Conservation (phyloP, 2,113 vertebrate genomes). For the Dryoscopus gambensis region DNA sequence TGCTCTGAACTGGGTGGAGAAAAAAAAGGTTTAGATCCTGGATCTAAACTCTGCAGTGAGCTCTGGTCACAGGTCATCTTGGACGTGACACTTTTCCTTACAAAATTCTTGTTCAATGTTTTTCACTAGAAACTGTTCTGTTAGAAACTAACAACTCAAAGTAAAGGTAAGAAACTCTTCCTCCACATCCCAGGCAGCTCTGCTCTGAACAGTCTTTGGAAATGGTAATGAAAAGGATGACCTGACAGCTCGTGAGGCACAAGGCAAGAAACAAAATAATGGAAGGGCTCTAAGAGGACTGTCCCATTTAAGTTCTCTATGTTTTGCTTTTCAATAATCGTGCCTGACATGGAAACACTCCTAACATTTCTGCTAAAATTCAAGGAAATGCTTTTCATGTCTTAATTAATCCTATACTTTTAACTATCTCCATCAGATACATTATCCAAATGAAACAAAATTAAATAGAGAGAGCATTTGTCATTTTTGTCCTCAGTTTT, state of each 20-base stretch:
- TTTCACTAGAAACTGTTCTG: neutral
- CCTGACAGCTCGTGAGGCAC: neutral
- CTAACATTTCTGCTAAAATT: neutral
- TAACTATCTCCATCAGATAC: neutral
- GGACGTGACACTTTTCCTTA: neutral
- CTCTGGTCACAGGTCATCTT: neutral
- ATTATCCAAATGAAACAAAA: neutral
- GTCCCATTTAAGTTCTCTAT: neutral
- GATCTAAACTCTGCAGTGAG: neutral
- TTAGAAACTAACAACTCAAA: neutral
- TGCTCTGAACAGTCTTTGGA: neutral
- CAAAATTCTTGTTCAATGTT: neutral
- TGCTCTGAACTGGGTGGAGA: neutral
- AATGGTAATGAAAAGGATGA: neutral
- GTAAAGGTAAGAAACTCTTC: neutral
- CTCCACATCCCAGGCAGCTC: neutral
- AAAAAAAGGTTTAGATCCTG: neutral
- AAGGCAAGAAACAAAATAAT: neutral
- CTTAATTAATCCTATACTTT: neutral
- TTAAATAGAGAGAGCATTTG: neutral
- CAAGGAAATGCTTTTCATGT: neutral
- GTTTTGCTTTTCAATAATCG: neutral
- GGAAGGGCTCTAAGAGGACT: neutral
- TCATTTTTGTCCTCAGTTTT: neutral
- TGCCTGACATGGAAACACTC: neutral